A percentile compares a stretch with the other conserved stretches of the same genome.
phyloP scores from a whole-genome alignment of 2,113 vertebrate genomes.

The Theropithecus gelada region DNA sequence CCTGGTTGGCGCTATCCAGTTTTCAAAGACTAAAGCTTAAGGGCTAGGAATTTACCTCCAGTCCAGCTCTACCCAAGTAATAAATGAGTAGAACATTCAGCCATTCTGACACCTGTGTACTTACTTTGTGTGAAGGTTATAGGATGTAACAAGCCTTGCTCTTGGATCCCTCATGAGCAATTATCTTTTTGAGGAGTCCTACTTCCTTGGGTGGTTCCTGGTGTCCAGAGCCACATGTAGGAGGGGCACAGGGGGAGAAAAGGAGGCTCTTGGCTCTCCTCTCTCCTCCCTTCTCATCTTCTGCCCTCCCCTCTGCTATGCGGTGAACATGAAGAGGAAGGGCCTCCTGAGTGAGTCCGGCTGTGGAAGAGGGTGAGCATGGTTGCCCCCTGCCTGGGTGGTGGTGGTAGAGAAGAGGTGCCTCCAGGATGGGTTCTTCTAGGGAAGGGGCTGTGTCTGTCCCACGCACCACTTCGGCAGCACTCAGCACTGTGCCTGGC shows the following conservation, averaged over 20 bases:
- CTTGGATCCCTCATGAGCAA: background rate
- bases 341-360: background rate
- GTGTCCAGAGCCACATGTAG: background rate
- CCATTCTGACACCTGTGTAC: background rate
- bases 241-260: background rate
- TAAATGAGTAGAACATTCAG: background rate
- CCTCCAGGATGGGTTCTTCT: background rate
- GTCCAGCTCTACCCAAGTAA: background rate
- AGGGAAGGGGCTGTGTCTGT: background rate
- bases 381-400: background rate
- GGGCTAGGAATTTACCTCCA: background rate
- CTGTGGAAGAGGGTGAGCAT: background rate
- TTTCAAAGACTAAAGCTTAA: slow-evolving; percentile 14
- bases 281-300: background rate
- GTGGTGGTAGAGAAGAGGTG: background rate
- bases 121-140: background rate
- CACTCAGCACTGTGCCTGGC: background rate
- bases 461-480: accelerated
- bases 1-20: background rate
- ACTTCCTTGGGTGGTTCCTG: background rate
- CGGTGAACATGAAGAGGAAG: background rate
- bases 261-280: background rate
- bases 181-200: background rate
- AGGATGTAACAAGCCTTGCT: background rate
- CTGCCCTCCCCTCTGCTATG: background rate